These are phyloP conservation scores for Heliconius hortense DNA, from an alignment of 2,888 invertebrate genomes.

Conservation along the genomic window DNA sequence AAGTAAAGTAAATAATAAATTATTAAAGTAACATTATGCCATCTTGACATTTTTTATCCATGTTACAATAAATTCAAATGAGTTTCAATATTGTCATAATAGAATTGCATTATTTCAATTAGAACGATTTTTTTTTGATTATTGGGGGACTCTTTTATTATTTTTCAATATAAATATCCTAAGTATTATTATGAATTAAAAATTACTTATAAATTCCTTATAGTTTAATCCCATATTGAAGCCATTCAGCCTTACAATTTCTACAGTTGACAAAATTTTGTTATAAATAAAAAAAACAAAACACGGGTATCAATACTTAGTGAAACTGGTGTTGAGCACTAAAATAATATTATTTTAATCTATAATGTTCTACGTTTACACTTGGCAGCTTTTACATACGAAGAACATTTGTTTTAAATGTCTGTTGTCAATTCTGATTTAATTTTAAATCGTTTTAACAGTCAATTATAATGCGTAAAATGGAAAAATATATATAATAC, in stretches of 20 bases:
- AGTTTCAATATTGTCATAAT: constrained; percentile 50
- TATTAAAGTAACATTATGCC: neutral
- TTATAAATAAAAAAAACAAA: constrained; percentile 42
- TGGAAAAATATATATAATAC: neutral
- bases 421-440: constrained; percentile 1
- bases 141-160: too few species aligned
- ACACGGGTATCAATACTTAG: constrained; percentile 64
- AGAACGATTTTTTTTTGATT: neutral
- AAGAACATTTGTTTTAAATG: neutral
- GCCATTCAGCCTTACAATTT: neutral
- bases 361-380: constrained; percentile 30
- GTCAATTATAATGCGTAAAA: constrained; percentile 15
- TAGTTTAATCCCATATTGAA: neutral
- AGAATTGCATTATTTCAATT: constrained; percentile 46
- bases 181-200: neutral
- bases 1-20: neutral
- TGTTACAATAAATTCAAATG: constrained; percentile 42
- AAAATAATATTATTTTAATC: constrained; percentile 31
- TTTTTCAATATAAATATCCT: neutral
- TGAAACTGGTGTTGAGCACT: constrained; percentile 35
- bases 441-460: constrained; percentile 2
- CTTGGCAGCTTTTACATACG: constrained; percentile 24
- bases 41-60: neutral
- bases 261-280: neutral
- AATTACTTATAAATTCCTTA: neutral